Base-by-base conservation (phyloP, 2,888 invertebrate genomes). In the Melinaea marsaeus region DNA sequence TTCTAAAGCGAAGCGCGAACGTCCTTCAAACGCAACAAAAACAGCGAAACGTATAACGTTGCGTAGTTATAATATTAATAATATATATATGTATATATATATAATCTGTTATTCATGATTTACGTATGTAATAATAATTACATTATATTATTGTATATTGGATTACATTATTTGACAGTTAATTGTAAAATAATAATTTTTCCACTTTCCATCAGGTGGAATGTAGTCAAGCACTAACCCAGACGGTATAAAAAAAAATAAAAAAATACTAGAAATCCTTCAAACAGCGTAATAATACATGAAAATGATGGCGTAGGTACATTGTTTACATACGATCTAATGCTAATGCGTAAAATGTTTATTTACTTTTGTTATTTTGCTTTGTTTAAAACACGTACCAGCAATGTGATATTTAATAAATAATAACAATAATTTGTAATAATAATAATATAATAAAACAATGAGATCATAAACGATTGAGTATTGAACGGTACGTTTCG, bases 11-110 rank as follows among this genome's bases (percentile, higher is more conserved):
- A 69, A 69, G 71, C 71, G 73, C 68, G 35, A 62, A 68, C 67
- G 82, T 79, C 80, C 81, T 84, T 81, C 74, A 69, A 35, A 2
- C 32, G 61, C 56, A 64, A 55, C 58, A 71, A 79, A 80, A 83
- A 83, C 37, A 83, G 75, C 68, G 70, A 67, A 74, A 74, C 75
- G 67, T 72, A 78, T 72, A 71, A 72, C 66, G 76, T 74, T 78
- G 74, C 79, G 83, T 72, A 79, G 72, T 77, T 73, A 42, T 59
- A 46, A 58, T 68, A 68, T 58, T 62, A 37, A 6, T 6, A 37
- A 37, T 37, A 37, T 22, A 22, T n/a, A n/a, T n/a, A n/a, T n/a
- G 35, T 35, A 5, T 35, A 35, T 37, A 37, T 6, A 37, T 37
- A 37, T 37, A 6, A 1, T 6, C 9, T 5, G 9, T 42, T 42